Base-by-base conservation (phyloP, 2,888 invertebrate species). In the Physocephala rufipes region DNA sequence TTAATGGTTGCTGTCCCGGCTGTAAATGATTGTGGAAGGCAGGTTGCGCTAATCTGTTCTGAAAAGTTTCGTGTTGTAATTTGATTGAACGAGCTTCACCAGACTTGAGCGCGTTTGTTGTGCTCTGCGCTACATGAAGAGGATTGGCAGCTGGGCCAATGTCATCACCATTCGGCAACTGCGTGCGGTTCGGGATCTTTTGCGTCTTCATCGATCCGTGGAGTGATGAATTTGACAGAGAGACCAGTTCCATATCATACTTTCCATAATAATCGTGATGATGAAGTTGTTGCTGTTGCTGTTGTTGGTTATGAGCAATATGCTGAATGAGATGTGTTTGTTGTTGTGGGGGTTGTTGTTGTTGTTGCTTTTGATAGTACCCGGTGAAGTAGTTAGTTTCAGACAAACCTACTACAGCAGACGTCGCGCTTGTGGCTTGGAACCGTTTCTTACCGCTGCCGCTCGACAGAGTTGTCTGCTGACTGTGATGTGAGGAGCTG, bases 241-340 rank as follows among this genome's bases (percentile, higher is more conserved):
- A 70, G 51, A 78, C 75, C 66, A 82, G 81, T 77, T 81, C 85
- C 74, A 83, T 82, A 59, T 86, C 86, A 75, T 85, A 86, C 74
- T 85, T 86, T 71, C 84, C 84, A 73, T 85, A 86, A 73, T 85
- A 86, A 5, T 86, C 85, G 68, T 84, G 84, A 15, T 81, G 61
- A 19, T 76, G 74, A 16, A 71, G 65, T 24, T 72, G 74, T 62
- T 74, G 71, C 59, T 75, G 71, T 28, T 72, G 77, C 70, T 77
- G 76, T 16, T 73, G 62, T 15, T 76, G 77, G 62, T 74, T 77
- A 24, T 77, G 77, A 36, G 76, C 75, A 13, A 70, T 71, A 16
- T 73, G 67, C 5, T 74, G 67, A 36, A 36, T 9, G 5, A 36
- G 36, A 21, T 68, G 72, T 9, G 43, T 12, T 15, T 77, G 78